Conservation (phyloP, 2,113 vertebrate genomes). For the Syngnathus typhle region DNA sequence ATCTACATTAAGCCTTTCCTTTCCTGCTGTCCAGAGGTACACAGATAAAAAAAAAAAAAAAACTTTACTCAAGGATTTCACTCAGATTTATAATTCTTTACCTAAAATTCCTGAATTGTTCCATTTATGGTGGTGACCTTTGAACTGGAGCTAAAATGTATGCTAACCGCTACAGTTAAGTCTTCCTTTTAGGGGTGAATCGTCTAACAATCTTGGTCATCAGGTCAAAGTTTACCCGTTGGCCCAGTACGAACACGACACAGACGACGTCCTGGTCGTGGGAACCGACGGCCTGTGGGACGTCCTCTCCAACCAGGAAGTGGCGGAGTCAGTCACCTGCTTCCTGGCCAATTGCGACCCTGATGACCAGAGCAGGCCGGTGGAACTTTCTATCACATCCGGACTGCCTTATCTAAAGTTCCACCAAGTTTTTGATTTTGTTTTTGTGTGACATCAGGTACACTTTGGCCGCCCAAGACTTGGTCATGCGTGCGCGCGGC, state of each 20-base stretch:
- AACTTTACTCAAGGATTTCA: background rate
- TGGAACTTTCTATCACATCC: slow-evolving; percentile 9
- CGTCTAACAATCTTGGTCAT: background rate
- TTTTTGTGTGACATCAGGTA: slow-evolving; percentile 71
- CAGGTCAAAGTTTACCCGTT: slow-evolving; percentile 90
- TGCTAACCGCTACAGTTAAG: background rate
- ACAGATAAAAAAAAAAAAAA: slow-evolving; percentile 4
- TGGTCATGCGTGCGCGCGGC: slow-evolving; percentile 91
- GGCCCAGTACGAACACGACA: slow-evolving; percentile 78
- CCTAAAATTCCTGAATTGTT: background rate
- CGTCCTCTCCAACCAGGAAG: slow-evolving; percentile 93
- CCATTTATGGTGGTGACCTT: too few species aligned
- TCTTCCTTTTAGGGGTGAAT: background rate
- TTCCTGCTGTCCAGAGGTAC: slow-evolving; percentile 93
- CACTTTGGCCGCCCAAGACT: slow-evolving; percentile 91
- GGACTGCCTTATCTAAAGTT: background rate
- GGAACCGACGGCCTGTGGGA: slow-evolving; percentile 98
- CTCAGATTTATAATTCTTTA: too few species aligned
- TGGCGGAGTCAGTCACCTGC: slow-evolving; percentile 82
- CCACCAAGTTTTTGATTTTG: background rate
- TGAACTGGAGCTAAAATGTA: too few species aligned
- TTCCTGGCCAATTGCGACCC: slow-evolving; percentile 95
- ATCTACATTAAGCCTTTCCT: slow-evolving; percentile 98
- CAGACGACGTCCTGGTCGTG: slow-evolving; percentile 88
- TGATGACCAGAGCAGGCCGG: slow-evolving; percentile 90